Percentiles rank a stretch among this genome's conserved stretches.
Evolutionary conservation across 2,113 vertebrate genomes (phyloP).

Genomic region (Myrmecobius fasciatus): DNA sequence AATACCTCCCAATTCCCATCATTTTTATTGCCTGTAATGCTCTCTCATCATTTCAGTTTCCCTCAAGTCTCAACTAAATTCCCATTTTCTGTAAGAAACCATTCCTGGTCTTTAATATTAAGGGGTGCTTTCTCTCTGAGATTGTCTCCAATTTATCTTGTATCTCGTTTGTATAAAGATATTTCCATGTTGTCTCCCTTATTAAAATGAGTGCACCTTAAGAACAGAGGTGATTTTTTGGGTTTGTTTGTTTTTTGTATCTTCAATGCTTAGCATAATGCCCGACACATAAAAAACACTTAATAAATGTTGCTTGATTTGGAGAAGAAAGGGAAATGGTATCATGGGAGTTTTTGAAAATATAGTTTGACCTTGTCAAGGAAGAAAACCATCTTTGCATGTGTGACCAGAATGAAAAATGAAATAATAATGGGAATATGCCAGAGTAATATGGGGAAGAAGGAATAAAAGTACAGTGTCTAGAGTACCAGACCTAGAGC

Average conservation of each 20-base stretch:
- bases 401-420: not conserved
- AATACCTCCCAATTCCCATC: not conserved
- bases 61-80: not conserved
- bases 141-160: not conserved
- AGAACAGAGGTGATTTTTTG: not conserved
- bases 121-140: not conserved
- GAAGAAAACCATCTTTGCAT: not conserved
- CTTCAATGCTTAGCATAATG: not conserved
- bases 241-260: not conserved
- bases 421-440: not conserved
- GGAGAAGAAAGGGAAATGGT: not conserved
- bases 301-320: not conserved
- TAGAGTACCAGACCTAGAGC: not conserved
- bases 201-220: not conserved
- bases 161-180: not conserved
- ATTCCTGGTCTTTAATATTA: not conserved
- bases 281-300: not conserved
- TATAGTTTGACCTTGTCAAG: not conserved
- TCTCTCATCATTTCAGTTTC: not conserved
- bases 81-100: not conserved
- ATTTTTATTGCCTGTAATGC: not conserved
- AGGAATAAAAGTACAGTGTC: not conserved
- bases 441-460: not conserved
- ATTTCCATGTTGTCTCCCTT: not conserved
- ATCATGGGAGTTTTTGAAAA: not conserved